These are phyloP conservation scores for Aricia agestis DNA, from an alignment of 1,140 invertebrate species.

Conservation along the genomic window DNA sequence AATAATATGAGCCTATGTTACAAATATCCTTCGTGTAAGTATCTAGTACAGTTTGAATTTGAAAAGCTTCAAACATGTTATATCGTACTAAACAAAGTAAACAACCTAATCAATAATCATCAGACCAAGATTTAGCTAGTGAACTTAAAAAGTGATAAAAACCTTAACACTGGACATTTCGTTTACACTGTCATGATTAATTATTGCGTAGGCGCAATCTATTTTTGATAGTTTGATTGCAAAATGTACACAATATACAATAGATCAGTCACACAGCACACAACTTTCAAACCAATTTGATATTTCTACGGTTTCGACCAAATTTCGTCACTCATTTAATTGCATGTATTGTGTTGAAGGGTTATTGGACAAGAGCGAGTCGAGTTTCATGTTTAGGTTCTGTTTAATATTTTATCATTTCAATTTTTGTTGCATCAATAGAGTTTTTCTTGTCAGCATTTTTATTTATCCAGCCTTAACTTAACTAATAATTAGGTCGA, in stretches of 20 bases:
- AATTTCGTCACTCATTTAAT: slow-evolving; percentile 69
- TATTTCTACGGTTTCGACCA: slow-evolving; percentile 62
- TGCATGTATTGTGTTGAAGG: slow-evolving; percentile 47
- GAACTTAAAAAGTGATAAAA: too few relatives aligned
- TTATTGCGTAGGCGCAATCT: background rate
- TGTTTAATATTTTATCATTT: slow-evolving; percentile 13
- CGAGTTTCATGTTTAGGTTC: slow-evolving; percentile 26
- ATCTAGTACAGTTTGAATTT: too few relatives aligned
- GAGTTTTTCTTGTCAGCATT: too few relatives aligned
- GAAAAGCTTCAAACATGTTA: too few relatives aligned
- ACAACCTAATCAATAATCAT: too few relatives aligned
- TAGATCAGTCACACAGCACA: slow-evolving; percentile 35
- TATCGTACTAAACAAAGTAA: too few relatives aligned
- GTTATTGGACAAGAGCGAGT: slow-evolving; percentile 38
- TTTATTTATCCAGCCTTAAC: too few relatives aligned
- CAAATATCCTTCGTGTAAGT: too few relatives aligned
- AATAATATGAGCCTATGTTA: too few relatives aligned
- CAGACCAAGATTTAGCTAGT: too few relatives aligned
- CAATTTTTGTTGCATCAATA: too few relatives aligned
- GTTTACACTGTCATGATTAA: background rate
- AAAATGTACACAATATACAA: slow-evolving; percentile 30
- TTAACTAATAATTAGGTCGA: too few relatives aligned
- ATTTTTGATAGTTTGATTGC: background rate
- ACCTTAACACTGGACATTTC: background rate
- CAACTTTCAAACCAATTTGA: slow-evolving; percentile 48